These are phyloP conservation scores for Myrmecobius fasciatus DNA, from an alignment of 2,113 vertebrate genomes.

Conservation along the genomic window DNA sequence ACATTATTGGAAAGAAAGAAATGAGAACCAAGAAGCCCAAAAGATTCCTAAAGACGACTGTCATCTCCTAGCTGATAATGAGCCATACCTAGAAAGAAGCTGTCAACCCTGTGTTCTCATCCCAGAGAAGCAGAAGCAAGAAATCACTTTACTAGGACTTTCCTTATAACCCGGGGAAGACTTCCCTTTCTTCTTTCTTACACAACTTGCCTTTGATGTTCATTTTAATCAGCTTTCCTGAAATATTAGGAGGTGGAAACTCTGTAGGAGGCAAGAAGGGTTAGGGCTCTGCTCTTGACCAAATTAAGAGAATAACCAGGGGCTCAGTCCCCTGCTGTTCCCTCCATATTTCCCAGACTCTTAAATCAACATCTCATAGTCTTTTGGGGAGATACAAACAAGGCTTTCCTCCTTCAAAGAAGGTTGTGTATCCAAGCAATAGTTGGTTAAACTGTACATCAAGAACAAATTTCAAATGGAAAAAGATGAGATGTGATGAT, in stretches of 20 bases:
- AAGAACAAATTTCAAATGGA: not conserved
- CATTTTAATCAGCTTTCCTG: not conserved
- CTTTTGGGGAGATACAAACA: not conserved
- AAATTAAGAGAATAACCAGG: not conserved
- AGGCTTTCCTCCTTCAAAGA: not conserved
- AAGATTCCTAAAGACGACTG: not conserved
- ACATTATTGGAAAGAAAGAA: not conserved
- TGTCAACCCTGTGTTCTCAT: not conserved
- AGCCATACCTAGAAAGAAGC: not conserved
- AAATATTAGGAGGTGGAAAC: not conserved
- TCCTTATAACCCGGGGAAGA: not conserved
- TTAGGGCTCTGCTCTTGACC: not conserved
- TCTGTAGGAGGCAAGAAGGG: not conserved
- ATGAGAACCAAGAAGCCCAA: not conserved
- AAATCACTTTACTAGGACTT: not conserved
- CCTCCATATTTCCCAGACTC: rapidly evolving
- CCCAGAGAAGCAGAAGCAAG: not conserved
- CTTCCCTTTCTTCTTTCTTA: not conserved
- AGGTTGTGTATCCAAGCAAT: not conserved
- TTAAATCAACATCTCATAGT: not conserved
- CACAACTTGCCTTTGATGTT: not conserved
- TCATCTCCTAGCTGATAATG: not conserved
- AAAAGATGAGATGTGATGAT: not conserved
- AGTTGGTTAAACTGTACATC: not conserved
- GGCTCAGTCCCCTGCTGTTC: not conserved